Evolutionary conservation across 2,797 vertebrate species (phyloP).

Genomic region (Erpetoichthys calabaricus): DNA sequence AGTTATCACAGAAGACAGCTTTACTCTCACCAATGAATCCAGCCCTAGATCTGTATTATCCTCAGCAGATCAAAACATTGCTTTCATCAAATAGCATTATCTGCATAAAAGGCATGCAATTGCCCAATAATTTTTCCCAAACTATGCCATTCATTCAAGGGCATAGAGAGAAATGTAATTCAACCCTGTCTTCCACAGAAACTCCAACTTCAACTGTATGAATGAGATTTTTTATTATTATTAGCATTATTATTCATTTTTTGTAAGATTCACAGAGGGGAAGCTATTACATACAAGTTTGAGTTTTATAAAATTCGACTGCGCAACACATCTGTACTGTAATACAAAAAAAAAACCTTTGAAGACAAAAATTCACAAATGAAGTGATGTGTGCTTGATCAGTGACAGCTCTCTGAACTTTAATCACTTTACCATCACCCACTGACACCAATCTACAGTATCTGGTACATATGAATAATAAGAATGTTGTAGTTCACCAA

Average conservation of each 20-base stretch:
- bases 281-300: conserved; percentile 38
- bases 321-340: conserved; percentile 39
- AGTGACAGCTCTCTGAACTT: conserved; percentile 41
- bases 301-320: conserved; percentile 32
- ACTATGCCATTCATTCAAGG: conserved; percentile 85
- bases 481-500: too few relatives aligned
- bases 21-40: conserved; percentile 85
- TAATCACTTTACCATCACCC: conserved; percentile 39
- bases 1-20: conserved; percentile 98
- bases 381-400: conserved; percentile 29
- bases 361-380: conserved; percentile 48
- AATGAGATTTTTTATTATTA: conserved; percentile 51
- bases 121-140: conserved; percentile 83
- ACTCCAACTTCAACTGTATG: conserved; percentile 47
- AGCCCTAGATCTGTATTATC: conserved; percentile 70
- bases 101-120: conserved; percentile 93
- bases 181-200: conserved; percentile 42
- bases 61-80: conserved; percentile 85
- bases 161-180: conserved; percentile 69
- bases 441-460: too few relatives aligned
- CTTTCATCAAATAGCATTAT: conserved; percentile 95
- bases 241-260: too few relatives aligned
- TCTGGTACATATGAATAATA: too few relatives aligned
- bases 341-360: conserved; percentile 39
- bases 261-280: conserved; percentile 42